These are phyloP conservation scores for Drosophila leontia DNA, from an alignment of 1,140 invertebrate species.

Conservation along the genomic window DNA sequence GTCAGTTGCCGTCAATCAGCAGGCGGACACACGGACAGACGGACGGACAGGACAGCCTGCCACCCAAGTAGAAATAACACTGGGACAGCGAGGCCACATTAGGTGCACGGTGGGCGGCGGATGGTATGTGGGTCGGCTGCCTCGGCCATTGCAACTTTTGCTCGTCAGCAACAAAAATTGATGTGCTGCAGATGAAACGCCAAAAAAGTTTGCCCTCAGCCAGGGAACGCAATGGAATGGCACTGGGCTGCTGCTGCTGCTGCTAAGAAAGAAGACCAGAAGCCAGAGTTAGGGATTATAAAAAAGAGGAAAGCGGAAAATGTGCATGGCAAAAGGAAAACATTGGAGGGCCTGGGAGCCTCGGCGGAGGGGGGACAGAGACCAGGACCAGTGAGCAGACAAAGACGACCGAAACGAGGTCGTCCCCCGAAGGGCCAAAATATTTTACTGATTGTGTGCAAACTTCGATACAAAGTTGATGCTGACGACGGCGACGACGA, in stretches of 20 bases:
- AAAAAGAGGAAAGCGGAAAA: slow-evolving; percentile 72
- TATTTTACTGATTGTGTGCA: slow-evolving; percentile 84
- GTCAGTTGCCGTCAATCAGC: slow-evolving; percentile 81
- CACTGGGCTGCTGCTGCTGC: slow-evolving; percentile 23
- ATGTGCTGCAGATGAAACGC: slow-evolving; percentile 84
- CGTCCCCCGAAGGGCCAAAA: slow-evolving; percentile 80
- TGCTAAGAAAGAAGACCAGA: slow-evolving; percentile 68
- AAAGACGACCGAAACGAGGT: slow-evolving; percentile 79
- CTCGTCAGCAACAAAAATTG: slow-evolving; percentile 84
- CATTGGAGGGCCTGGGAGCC: slow-evolving; percentile 48
- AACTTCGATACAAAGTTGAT: slow-evolving; percentile 82
- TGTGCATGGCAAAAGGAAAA: slow-evolving; percentile 77
- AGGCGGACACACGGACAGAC: slow-evolving; percentile 34
- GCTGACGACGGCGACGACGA: slow-evolving; percentile 49
- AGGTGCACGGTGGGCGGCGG: slow-evolving; percentile 10
- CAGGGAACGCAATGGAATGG: slow-evolving; percentile 26
- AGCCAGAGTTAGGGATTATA: slow-evolving; percentile 76
- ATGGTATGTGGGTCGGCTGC: slow-evolving; percentile 41
- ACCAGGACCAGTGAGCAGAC: slow-evolving; percentile 53
- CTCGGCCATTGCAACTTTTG: slow-evolving; percentile 77
- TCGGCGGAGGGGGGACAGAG: slow-evolving; percentile 9
- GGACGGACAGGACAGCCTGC: slow-evolving; percentile 65
- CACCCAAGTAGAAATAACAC: slow-evolving; percentile 77
- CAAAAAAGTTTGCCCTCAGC: slow-evolving; percentile 81
- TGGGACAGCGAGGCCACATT: slow-evolving; percentile 61